Evolutionary conservation across 2,888 invertebrate species (phyloP).

Genomic region (Mactromeris polynyma): DNA sequence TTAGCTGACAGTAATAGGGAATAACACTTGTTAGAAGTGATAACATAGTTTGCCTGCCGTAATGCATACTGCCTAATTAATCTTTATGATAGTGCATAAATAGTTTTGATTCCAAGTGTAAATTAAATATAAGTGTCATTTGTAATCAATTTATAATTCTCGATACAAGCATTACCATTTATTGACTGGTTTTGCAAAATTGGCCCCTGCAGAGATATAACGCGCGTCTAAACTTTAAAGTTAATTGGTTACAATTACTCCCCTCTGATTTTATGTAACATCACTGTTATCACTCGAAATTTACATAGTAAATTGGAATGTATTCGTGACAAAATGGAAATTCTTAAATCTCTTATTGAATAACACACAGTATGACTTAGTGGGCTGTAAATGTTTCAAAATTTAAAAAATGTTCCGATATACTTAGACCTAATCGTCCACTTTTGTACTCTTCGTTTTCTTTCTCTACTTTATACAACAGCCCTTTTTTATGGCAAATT

Average conservation of each 20-base stretch:
- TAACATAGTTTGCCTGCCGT: neutral
- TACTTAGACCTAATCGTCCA: no score
- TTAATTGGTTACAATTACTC: neutral
- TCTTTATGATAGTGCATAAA: neutral
- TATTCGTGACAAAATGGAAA: neutral
- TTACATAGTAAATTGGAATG: neutral
- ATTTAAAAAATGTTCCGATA: no score
- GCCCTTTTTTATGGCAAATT: no score
- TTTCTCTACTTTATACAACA: no score
- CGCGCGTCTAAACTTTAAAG: neutral
- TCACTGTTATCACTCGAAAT: neutral
- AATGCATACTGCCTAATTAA: neutral
- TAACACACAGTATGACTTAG: no score
- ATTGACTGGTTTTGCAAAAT: neutral
- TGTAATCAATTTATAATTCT: neutral
- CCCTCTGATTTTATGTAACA: neutral
- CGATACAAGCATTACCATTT: neutral
- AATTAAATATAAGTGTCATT: slow-evolving; percentile 3
- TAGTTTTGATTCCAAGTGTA: neutral
- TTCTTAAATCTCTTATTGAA: neutral
- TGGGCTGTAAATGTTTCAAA: no score
- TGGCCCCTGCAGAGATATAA: slow-evolving; percentile 15
- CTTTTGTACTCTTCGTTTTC: no score
- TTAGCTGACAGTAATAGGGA: neutral
- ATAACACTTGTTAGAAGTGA: neutral